phyloP scores from a whole-genome alignment of 1,140 invertebrate genomes.

The Drosophila melanica region DNA sequence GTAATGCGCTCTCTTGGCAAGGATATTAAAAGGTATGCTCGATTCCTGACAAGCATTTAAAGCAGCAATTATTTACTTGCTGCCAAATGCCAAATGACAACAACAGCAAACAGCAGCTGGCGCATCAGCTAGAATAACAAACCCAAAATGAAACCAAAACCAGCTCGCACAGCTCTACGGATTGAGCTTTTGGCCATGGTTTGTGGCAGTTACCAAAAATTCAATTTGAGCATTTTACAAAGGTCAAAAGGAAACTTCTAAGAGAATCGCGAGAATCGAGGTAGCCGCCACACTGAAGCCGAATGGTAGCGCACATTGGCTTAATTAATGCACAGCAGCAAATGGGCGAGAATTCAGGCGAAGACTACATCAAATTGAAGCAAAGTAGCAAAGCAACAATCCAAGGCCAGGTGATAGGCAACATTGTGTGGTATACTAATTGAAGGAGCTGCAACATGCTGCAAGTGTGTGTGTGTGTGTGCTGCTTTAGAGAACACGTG shows the following conservation, averaged over 20 bases:
- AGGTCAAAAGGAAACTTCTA: slow-evolving; percentile 42
- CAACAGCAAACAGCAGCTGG: slow-evolving; percentile 38
- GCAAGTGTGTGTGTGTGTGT: slow-evolving; percentile 13
- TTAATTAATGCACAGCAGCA: slow-evolving; percentile 53
- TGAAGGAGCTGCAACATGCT: slow-evolving; percentile 55
- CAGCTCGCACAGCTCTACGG: neutral
- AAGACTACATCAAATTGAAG: neutral
- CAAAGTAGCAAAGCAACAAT: slow-evolving; percentile 23
- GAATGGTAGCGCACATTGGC: slow-evolving; percentile 31
- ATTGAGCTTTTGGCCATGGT: neutral
- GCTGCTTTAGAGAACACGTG: slow-evolving; percentile 32
- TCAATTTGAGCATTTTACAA: slow-evolving; percentile 77
- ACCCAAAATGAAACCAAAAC: slow-evolving; percentile 5
- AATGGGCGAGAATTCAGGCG: slow-evolving; percentile 8
- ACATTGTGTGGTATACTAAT: slow-evolving; percentile 75
- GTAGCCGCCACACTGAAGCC: neutral
- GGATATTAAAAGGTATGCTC: slow-evolving; percentile 37
- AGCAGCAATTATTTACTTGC: slow-evolving; percentile 82
- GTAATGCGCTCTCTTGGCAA: neutral
- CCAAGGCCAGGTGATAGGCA: slow-evolving; percentile 50
- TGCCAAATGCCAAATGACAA: slow-evolving; percentile 76
- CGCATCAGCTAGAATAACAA: slow-evolving; percentile 57
- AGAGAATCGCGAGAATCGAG: slow-evolving; percentile 18
- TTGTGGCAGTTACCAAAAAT: slow-evolving; percentile 27
- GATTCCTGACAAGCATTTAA: slow-evolving; percentile 80